A percentile compares a stretch with the other conserved stretches of the same genome.
phyloP scores from a whole-genome alignment of 2,888 invertebrate species.

The Amphipyra berbera region DNA sequence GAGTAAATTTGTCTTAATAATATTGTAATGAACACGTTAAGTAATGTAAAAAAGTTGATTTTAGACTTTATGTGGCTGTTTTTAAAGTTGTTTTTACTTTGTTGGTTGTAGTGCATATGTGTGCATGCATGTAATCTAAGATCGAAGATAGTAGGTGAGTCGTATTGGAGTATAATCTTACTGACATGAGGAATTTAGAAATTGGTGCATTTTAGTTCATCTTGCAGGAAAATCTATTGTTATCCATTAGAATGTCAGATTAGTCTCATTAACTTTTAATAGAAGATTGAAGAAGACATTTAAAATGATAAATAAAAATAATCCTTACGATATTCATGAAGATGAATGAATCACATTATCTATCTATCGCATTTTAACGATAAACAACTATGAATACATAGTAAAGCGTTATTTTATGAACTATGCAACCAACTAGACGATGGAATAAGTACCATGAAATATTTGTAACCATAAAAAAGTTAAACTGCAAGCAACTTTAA shows the following conservation, averaged over 20 bases:
- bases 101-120: not conserved
- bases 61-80: not conserved
- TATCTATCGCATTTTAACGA: no score
- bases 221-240: slow-evolving; percentile 1
- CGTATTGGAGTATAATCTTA: slow-evolving; percentile 32
- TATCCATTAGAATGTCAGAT: slow-evolving; percentile 9
- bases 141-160: slow-evolving; percentile 33
- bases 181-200: slow-evolving; percentile 48
- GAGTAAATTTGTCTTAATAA: not conserved
- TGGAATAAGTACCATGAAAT: no score
- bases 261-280: slow-evolving; percentile 12
- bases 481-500: no score
- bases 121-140: slow-evolving; percentile 36
- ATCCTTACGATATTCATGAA: no score
- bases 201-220: slow-evolving; percentile 29
- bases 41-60: not conserved
- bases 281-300: not conserved
- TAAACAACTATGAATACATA: no score
- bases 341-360: no score
- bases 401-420: no score
- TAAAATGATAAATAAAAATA: not conserved
- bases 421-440: no score
- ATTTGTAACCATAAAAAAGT: no score
- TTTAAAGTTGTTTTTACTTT: slow-evolving; percentile 27
- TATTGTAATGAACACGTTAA: slow-evolving; percentile 20